Evolutionary conservation across 2,888 invertebrate genomes (phyloP).

Genomic region (Trisateles emortualis): DNA sequence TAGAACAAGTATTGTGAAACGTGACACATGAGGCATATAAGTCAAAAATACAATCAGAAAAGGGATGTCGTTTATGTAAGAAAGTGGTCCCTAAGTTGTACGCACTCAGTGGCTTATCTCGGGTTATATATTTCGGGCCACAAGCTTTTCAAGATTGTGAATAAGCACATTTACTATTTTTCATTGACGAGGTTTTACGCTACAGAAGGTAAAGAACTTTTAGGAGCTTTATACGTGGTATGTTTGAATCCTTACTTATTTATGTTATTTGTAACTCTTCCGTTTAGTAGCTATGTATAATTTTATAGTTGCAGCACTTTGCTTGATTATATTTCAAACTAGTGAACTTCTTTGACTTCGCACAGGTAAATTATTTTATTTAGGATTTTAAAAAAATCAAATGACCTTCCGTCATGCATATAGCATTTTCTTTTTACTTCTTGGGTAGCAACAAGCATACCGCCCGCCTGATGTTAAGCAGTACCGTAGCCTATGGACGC

Average conservation of each 20-base stretch:
- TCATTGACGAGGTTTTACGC: slow-evolving; percentile 31
- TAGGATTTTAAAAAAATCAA: too few relatives aligned
- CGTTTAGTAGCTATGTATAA: background rate
- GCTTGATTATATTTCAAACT: too few relatives aligned
- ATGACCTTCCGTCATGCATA: too few relatives aligned
- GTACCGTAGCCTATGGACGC: too few relatives aligned
- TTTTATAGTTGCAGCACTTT: too few relatives aligned
- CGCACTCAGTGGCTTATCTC: slow-evolving; percentile 49
- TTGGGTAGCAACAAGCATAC: too few relatives aligned
- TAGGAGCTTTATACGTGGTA: slow-evolving; percentile 4
- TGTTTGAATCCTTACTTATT: background rate
- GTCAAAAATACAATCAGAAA: slow-evolving; percentile 40
- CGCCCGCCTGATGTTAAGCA: too few relatives aligned
- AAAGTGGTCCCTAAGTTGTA: slow-evolving; percentile 36
- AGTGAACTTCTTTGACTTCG: too few relatives aligned
- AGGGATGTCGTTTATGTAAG: slow-evolving; percentile 42
- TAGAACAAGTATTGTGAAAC: slow-evolving; percentile 17
- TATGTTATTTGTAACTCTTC: background rate
- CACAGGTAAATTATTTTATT: too few relatives aligned
- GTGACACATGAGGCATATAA: slow-evolving; percentile 25
- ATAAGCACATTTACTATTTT: slow-evolving; percentile 38
- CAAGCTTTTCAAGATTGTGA: slow-evolving; percentile 40
- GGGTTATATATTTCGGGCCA: slow-evolving; percentile 48
- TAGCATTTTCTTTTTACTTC: too few relatives aligned
- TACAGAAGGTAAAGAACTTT: slow-evolving; percentile 10